Evolutionary conservation across 1,140 invertebrate genomes (phyloP).

Genomic region (Gryon sp.): DNA sequence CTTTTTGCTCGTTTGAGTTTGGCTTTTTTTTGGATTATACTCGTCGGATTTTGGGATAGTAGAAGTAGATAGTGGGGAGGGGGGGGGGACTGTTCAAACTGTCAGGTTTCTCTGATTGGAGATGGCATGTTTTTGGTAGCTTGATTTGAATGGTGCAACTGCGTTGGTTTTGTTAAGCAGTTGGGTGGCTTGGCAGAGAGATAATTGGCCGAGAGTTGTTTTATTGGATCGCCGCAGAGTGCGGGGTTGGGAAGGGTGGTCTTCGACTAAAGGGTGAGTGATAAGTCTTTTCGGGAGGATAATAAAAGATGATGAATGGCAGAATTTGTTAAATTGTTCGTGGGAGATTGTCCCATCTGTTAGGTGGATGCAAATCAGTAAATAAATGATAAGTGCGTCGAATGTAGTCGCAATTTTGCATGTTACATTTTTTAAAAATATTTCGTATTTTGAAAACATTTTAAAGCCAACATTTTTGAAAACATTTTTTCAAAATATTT

Average conservation of each 20-base stretch:
- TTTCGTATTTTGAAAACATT: no score
- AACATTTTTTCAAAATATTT: no score
- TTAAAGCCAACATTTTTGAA: no score
- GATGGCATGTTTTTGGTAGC: slow-evolving; percentile 49
- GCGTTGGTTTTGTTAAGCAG: slow-evolving; percentile 1
- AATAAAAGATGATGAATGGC: slow-evolving; percentile 24
- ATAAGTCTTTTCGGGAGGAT: slow-evolving; percentile 22
- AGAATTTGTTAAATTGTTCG: no score
- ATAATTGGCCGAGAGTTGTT: slow-evolving; percentile 31
- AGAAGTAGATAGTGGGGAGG: no score
- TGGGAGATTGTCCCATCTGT: no score
- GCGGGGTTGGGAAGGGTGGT: slow-evolving; percentile 15
- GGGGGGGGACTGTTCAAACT: no score
- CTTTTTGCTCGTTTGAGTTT: slow-evolving; percentile 14
- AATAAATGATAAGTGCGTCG: no score
- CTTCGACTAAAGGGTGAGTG: slow-evolving; percentile 8
- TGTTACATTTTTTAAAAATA: no score
- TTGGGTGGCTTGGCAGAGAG: slow-evolving; percentile 1
- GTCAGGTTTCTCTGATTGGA: slow-evolving; percentile 26
- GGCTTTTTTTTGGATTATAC: slow-evolving; percentile 41
- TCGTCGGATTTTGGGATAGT: slow-evolving; percentile 23
- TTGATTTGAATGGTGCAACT: slow-evolving; percentile 19
- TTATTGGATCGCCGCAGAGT: slow-evolving; percentile 23
- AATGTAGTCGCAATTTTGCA: no score
- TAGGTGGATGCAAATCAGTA: no score